These are phyloP conservation scores for Euura saliciscinereae DNA, from an alignment of 1,140 invertebrate species.

Conservation along the genomic window DNA sequence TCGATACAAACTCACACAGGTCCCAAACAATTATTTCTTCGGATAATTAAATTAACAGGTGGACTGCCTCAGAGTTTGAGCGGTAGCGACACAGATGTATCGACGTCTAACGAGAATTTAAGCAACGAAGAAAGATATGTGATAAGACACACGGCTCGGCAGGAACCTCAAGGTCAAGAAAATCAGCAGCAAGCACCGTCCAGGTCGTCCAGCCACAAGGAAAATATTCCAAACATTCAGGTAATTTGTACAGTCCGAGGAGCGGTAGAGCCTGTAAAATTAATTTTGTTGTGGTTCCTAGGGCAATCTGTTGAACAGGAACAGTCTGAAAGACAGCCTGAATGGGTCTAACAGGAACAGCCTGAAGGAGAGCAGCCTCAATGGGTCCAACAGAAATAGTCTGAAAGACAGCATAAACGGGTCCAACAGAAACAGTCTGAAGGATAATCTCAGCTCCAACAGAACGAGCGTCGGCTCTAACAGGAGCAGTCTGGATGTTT, in stretches of 20 bases:
- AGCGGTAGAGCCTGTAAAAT: background rate
- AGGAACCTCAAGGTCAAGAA: conserved; percentile 93
- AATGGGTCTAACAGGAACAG: conserved; percentile 72
- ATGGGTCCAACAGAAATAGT: conserved; percentile 70
- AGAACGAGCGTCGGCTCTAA: conserved; percentile 65
- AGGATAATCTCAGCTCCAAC: conserved; percentile 54
- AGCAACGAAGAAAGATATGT: conserved; percentile 86
- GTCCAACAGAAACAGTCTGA: conserved; percentile 62
- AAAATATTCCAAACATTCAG: conserved; percentile 61
- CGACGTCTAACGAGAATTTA: conserved; percentile 88
- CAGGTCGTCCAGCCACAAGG: conserved; percentile 58
- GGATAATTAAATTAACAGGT: conserved; percentile 35
- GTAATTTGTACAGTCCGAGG: conserved; percentile 28
- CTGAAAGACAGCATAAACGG: conserved; percentile 73
- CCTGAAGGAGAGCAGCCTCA: conserved; percentile 67
- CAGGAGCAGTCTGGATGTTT: conserved; percentile 74
- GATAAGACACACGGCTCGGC: conserved; percentile 79
- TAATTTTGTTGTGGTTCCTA: conserved; percentile 21
- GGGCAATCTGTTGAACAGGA: conserved; percentile 55
- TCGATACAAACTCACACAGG: too few relatives aligned
- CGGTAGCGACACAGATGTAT: conserved; percentile 89
- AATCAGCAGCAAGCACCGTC: conserved; percentile 66
- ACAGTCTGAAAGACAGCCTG: conserved; percentile 55
- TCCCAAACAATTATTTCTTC: background rate
- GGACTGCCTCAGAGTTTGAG: conserved; percentile 76